Conservation (phyloP, 2,113 vertebrate genomes). For the Ptychochromis oligacanthus region DNA sequence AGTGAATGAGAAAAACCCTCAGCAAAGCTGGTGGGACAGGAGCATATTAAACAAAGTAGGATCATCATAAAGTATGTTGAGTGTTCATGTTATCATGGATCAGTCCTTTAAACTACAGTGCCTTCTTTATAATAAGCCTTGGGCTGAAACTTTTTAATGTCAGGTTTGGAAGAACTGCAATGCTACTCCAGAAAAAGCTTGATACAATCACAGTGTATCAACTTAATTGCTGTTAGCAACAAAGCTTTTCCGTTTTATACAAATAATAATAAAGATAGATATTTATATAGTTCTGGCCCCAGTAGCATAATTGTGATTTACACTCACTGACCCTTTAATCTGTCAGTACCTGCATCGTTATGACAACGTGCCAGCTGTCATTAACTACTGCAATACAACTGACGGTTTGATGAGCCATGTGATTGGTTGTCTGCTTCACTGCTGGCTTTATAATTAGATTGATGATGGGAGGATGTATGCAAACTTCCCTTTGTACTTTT, state of each 20-base stretch:
- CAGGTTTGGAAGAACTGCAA: too few species aligned
- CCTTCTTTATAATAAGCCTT: too few species aligned
- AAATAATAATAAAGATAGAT: background rate
- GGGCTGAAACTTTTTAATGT: too few species aligned
- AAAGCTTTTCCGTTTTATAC: accelerated
- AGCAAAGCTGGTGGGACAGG: too few species aligned
- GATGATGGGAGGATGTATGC: background rate
- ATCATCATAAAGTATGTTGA: too few species aligned
- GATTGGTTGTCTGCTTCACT: background rate
- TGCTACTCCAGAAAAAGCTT: too few species aligned
- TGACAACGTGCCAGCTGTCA: background rate
- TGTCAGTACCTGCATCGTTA: background rate
- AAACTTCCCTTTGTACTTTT: background rate
- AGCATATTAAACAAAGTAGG: too few species aligned
- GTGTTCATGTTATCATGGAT: too few species aligned
- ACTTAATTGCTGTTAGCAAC: background rate
- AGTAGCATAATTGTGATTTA: background rate
- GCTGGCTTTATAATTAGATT: background rate
- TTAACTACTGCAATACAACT: background rate
- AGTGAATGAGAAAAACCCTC: too few species aligned
- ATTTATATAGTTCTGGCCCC: background rate
- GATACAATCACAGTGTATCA: background rate
- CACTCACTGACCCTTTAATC: background rate
- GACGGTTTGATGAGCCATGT: slow-evolving; percentile 5
- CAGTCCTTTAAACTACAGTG: too few species aligned